Evolutionary conservation across 1,140 invertebrate genomes (phyloP), one percentile per base, ranked within the genome.

Genomic region (Drosophila jambulina): DNA sequence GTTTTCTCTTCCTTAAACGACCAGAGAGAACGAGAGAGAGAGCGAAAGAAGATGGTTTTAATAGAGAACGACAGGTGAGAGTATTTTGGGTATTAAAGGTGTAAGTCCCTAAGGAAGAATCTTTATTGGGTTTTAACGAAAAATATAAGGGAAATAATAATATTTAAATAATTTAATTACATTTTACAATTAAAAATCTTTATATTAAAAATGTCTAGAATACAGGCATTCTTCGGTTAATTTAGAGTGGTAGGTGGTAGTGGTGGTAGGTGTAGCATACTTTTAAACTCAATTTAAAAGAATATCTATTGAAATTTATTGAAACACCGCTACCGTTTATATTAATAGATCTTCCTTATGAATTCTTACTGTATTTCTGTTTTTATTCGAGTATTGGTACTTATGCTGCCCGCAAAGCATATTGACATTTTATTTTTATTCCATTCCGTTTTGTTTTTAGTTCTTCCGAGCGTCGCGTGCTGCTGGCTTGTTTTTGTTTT

Each of bases 401-500:
- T 51, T 72, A 69, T 74, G 68, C 68, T 75, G 69, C 60, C 63
- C 57, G 62, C n/a, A 29, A 54, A 70, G 15, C 21, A 56, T 48
- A 70, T 70, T 54, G 46, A 29, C 68, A 72, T 29, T 74, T 74
- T 72, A 51, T 72, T 36, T 74, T 74, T 72, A 51, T 72, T 72
- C 36, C 21, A 48, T 68, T 90, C 56, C 69, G 77, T 84, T 88
- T 88, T 81, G 74, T 78, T 90, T 54, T 42, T 62, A 84, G 74
- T 78, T 90, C 43, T 90, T 81, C 67, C 65, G 45, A 53, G 51
- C 62, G 48, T 81, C 85, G 84, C 74, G 62, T 90, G 84, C 78
- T 61, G 54, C 43, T 61, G 53, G 42, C 43, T 61, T 61, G 42
- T 65, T 58, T 68, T 68, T 40, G 54, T 85, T 81, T 63, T 70